These are phyloP conservation scores for Papilio demoleus DNA, from an alignment of 2,888 invertebrate species.

Conservation along the genomic window DNA sequence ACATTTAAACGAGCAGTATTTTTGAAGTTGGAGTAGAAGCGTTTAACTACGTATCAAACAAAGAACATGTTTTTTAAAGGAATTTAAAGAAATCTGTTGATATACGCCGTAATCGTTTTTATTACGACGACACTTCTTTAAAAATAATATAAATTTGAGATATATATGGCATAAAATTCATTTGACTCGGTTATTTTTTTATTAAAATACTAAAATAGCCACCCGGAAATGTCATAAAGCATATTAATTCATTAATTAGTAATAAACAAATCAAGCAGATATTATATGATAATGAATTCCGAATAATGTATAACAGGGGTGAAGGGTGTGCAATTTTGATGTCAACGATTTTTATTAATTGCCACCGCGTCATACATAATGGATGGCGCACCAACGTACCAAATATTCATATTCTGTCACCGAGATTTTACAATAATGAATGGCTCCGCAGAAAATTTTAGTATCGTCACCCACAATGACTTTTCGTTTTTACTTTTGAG, in stretches of 20 bases:
- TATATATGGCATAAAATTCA: too few species aligned
- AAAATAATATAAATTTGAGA: too few species aligned
- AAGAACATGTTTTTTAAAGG: too few species aligned
- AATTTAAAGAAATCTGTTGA: too few species aligned
- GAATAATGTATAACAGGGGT: background rate
- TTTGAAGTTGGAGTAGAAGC: too few species aligned
- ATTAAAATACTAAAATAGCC: too few species aligned
- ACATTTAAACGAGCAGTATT: too few species aligned
- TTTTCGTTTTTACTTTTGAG: slow-evolving; percentile 4
- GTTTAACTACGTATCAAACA: too few species aligned
- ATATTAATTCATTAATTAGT: background rate
- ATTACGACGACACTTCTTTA: too few species aligned
- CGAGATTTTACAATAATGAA: slow-evolving; percentile 26
- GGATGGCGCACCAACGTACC: slow-evolving; percentile 8
- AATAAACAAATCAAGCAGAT: background rate
- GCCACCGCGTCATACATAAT: slow-evolving; percentile 4
- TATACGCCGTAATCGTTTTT: too few species aligned
- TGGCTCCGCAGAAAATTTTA: slow-evolving; percentile 9
- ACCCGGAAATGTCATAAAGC: background rate
- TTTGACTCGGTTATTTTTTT: too few species aligned
- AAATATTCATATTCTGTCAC: slow-evolving; percentile 15
- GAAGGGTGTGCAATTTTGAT: slow-evolving; percentile 4
- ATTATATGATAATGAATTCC: background rate
- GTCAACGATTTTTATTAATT: slow-evolving; percentile 19
- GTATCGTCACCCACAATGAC: background rate